phyloP scores from a whole-genome alignment of 2,113 vertebrate species.

The Falco punctatus region DNA sequence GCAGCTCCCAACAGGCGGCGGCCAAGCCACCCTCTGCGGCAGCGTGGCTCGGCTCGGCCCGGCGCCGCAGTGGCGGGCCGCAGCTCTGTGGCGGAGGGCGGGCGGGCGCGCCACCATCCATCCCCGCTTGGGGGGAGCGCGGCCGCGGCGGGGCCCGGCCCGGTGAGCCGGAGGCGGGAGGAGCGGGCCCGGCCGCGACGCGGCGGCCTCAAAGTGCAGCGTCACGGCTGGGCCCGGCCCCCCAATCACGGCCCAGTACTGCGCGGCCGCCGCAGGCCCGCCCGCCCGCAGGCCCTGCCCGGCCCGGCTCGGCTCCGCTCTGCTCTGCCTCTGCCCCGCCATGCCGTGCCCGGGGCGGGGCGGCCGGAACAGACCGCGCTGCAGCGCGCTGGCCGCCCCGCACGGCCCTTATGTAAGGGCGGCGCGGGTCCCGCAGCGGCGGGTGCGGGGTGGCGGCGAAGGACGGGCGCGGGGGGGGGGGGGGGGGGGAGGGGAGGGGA shows the following conservation, averaged over 20 bases:
- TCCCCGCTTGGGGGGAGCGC: no score
- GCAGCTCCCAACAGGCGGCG: not conserved
- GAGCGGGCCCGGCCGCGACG: conserved; percentile 47
- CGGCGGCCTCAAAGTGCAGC: conserved; percentile 76
- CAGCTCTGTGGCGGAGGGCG: not conserved
- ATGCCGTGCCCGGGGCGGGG: not conserved
- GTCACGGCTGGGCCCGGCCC: conserved; percentile 77
- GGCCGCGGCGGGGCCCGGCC: not conserved
- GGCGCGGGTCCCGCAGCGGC: not conserved
- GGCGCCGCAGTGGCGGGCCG: not conserved
- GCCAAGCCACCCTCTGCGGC: not conserved
- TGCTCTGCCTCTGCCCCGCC: not conserved
- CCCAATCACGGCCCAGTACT: not conserved
- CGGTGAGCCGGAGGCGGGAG: conserved; percentile 46
- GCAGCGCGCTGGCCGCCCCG: not conserved
- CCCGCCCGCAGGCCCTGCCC: not conserved
- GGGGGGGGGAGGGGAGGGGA: no score
- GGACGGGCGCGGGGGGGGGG: not conserved
- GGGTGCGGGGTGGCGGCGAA: conserved; percentile 14
- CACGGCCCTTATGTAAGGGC: not conserved
- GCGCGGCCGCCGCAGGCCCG: not conserved
- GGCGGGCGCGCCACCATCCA: no score
- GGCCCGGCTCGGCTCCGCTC: not conserved
- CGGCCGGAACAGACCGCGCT: not conserved
- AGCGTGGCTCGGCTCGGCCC: not conserved